Evolutionary conservation across 1,140 invertebrate genomes (phyloP).

Genomic region (Stegodyphus dumicola): DNA sequence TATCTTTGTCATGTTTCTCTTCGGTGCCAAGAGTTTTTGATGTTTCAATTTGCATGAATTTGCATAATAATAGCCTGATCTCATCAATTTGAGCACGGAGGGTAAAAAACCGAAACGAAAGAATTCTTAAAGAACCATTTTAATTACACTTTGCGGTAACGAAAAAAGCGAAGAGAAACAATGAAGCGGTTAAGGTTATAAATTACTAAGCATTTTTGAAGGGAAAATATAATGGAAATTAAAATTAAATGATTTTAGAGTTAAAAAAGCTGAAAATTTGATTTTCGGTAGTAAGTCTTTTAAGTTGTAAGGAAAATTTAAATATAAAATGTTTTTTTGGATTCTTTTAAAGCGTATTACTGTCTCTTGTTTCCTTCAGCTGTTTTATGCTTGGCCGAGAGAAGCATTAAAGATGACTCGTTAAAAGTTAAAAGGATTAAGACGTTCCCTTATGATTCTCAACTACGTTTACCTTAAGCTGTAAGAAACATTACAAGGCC

Average conservation of each 20-base stretch:
- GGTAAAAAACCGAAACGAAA: conserved; percentile 2
- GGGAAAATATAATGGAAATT: conserved; percentile 7
- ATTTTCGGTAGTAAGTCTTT: background rate
- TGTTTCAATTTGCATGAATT: conserved; percentile 60
- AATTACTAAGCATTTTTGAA: conserved; percentile 24
- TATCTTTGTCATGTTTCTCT: conserved; percentile 55
- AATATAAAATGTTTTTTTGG: too few species aligned
- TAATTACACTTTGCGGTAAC: conserved; percentile 34
- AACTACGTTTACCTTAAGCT: too few species aligned
- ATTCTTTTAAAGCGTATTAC: too few species aligned
- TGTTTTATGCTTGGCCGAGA: too few species aligned
- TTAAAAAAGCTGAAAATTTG: background rate
- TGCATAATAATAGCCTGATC: conserved; percentile 57
- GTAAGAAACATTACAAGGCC: too few species aligned
- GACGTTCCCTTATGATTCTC: too few species aligned
- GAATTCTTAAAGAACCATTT: conserved; percentile 19
- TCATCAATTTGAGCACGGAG: conserved; percentile 14
- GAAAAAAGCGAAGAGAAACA: conserved; percentile 11
- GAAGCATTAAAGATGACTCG: too few species aligned
- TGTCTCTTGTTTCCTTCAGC: too few species aligned
- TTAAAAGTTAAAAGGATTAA: too few species aligned
- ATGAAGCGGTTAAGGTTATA: conserved; percentile 35
- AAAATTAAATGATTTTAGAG: conserved; percentile 25
- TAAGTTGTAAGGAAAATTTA: too few species aligned
- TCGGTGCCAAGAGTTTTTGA: conserved; percentile 52